Percentiles rank a stretch among this genome's conserved stretches.
These are phyloP conservation scores for Thalassarche chlororhynchos DNA, from an alignment of 2,113 vertebrate species.

Conservation along the genomic window DNA sequence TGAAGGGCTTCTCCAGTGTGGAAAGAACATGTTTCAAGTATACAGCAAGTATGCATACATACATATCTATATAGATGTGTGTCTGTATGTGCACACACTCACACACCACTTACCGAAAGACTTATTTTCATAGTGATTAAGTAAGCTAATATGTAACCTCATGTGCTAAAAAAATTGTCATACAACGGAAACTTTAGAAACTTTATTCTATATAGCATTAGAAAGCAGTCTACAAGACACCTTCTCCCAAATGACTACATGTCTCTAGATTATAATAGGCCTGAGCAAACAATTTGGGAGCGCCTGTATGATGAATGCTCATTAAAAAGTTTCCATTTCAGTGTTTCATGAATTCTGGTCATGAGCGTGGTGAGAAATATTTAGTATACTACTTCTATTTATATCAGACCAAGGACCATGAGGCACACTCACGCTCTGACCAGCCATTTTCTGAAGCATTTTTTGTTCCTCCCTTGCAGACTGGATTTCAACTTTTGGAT, in stretches of 20 bases:
- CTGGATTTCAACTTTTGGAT: background rate
- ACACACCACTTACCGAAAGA: background rate
- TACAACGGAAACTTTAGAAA: background rate
- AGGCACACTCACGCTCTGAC: background rate
- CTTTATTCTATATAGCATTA: background rate
- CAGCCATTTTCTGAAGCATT: background rate
- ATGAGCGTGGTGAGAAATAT: background rate
- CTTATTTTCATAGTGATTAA: background rate
- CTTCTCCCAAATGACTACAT: background rate
- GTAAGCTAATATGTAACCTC: background rate
- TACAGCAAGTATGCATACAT: background rate
- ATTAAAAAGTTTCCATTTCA: background rate
- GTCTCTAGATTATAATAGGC: background rate
- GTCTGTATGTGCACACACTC: fast-evolving
- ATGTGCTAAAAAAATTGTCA: background rate
- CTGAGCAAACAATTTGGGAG: background rate
- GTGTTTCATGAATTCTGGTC: background rate
- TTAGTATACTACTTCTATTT: background rate
- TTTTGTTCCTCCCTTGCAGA: background rate
- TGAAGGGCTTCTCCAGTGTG: background rate
- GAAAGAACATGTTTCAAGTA: background rate
- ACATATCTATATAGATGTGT: fast-evolving
- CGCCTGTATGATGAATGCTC: background rate
- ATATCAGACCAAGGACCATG: fast-evolving
- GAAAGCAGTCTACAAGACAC: background rate